phyloP scores from a whole-genome alignment of 2,888 invertebrate species.

The Leptopilina syphax region DNA sequence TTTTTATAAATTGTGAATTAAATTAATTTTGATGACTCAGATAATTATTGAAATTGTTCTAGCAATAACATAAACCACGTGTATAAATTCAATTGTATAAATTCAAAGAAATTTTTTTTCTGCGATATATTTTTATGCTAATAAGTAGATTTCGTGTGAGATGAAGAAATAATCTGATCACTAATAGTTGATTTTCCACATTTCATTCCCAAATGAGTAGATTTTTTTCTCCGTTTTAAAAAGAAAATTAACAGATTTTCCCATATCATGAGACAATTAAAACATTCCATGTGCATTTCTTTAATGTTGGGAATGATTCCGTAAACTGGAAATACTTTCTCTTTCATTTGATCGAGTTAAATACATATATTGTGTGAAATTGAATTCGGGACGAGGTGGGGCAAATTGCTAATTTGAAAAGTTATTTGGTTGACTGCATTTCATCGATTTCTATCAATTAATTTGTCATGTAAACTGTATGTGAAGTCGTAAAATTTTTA shows the following conservation, averaged over 20 bases:
- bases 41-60: too few species aligned
- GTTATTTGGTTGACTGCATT: not conserved
- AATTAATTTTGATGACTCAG: too few species aligned
- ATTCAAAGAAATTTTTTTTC: too few species aligned
- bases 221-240: not conserved
- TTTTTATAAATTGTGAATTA: too few species aligned
- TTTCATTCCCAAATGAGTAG: not conserved
- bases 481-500: too few species aligned
- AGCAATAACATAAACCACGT: too few species aligned
- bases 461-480: too few species aligned
- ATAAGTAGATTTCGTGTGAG: too few species aligned
- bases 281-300: not conserved
- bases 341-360: not conserved
- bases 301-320: not conserved
- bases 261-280: not conserved
- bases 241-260: not conserved
- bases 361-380: not conserved
- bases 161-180: too few species aligned
- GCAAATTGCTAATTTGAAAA: not conserved
- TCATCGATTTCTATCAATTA: not conserved
- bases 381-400: not conserved
- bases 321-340: not conserved
- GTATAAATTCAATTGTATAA: too few species aligned
- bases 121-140: too few species aligned
- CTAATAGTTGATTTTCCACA: not conserved